These are phyloP conservation scores for Hepsetus odoe DNA, from an alignment of 2,113 vertebrate genomes.

Conservation along the genomic window DNA sequence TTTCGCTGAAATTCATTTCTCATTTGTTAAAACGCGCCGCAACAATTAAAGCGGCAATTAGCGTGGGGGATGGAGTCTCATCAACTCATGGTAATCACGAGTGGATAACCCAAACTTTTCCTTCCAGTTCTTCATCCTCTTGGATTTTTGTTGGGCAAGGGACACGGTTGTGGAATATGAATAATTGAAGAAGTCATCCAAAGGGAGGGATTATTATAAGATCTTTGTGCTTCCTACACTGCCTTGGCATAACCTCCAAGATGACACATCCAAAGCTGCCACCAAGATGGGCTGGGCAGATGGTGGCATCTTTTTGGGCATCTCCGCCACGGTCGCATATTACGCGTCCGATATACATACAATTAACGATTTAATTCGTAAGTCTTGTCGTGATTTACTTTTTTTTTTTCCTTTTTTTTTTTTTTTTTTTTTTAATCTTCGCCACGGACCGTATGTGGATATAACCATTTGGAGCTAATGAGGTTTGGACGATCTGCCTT, in stretches of 20 bases:
- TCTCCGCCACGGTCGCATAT: conserved; percentile 56
- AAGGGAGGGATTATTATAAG: conserved; percentile 82
- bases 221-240: conserved; percentile 76
- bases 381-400: conserved; percentile 67
- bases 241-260: conserved; percentile 73
- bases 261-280: conserved; percentile 70
- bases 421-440: conserved; percentile 75
- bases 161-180: conserved; percentile 77
- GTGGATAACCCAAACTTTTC: conserved; percentile 61
- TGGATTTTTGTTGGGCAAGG: conserved; percentile 72
- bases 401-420: conserved; percentile 74
- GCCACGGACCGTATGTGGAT: conserved; percentile 79
- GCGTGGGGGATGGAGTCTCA: conserved; percentile 62
- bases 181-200: conserved; percentile 81
- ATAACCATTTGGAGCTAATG: conserved; percentile 92
- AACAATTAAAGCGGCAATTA: conserved; percentile 67
- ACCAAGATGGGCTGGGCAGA: conserved; percentile 63
- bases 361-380: conserved; percentile 70
- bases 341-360: conserved; percentile 64
- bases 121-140: conserved; percentile 46
- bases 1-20: conserved; percentile 84
- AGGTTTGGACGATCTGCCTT: conserved; percentile 92
- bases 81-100: conserved; percentile 61
- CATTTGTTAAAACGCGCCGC: conserved; percentile 61
- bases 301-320: conserved; percentile 90